Evolutionary conservation across 2,797 vertebrate species (phyloP), one percentile per base, ranked within the genome.

Genomic region (Fratercula arctica): DNA sequence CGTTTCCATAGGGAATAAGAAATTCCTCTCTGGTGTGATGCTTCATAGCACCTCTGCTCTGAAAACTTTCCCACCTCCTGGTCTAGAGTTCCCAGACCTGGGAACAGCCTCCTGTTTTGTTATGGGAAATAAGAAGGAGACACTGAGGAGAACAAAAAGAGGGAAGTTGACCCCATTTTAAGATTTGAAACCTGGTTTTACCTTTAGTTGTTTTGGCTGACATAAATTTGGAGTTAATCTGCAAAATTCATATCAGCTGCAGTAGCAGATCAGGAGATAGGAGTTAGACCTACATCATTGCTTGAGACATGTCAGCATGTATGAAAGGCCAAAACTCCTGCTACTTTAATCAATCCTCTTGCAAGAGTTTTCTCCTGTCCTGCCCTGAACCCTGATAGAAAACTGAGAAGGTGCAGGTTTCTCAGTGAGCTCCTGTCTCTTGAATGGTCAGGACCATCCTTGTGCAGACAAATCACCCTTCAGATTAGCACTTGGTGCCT

Each of bases 251-350:
- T 59, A 11, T 45, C 0, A 6, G 29, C 6, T 48, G 46, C 24
- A 11, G 43, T 2, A 56, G 33, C 18, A 85, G 69, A 81, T 50
- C 18, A 33, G 45, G 37, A 77, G 33, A 51, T 33, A 1, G 1
- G 35, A 60, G 19, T 59, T 15, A 73, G 39, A 82, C 29, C 16
- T 56, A 46, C 1, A 3, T 6, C 14, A 17, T 3, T 18, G 8
- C 56, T 54, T 48, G n/a, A 46, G 50, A 14, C 18, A 9, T 37
- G 13, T n/a, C 23, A 33, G 35, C 1, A 1, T 3, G 2, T 43
- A 5, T 0, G 0, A 46, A 66, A 51, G 21, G 13, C 18, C 12
- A 93, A n/a, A 3, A 9, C 9, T 15, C 10, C 14, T 7, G 26
- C 17, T 80, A 6, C 48, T 87, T 50, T 48, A 46, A 19, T n/a